A percentile compares a stretch with the other conserved stretches of the same genome.
phyloP scores from a whole-genome alignment of 1,140 invertebrate genomes.

The Neomicropteryx cornuta region DNA sequence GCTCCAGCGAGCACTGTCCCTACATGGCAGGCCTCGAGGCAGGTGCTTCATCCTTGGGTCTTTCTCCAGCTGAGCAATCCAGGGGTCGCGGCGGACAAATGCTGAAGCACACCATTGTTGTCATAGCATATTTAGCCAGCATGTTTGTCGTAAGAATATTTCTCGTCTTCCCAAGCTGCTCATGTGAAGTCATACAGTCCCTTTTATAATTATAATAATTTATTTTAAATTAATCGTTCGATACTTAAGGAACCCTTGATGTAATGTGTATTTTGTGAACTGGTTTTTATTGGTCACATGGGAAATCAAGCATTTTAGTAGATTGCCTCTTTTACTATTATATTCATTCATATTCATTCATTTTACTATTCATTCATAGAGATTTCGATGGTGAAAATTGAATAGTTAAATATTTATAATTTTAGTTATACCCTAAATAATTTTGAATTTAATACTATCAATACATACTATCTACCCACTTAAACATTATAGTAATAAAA shows the following conservation, averaged over 20 bases:
- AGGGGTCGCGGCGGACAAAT: slow-evolving; percentile 47
- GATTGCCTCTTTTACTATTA: too few relatives aligned
- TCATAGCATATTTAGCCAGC: slow-evolving; percentile 67
- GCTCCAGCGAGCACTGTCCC: slow-evolving; percentile 16
- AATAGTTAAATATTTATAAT: too few relatives aligned
- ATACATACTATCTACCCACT: too few relatives aligned
- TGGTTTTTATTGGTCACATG: too few relatives aligned
- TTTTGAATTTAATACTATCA: too few relatives aligned
- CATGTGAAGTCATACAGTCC: neutral
- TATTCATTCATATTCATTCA: too few relatives aligned
- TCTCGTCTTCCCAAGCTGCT: slow-evolving; percentile 4
- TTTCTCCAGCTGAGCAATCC: slow-evolving; percentile 27
- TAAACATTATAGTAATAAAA: too few relatives aligned
- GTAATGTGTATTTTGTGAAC: neutral
- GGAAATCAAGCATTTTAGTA: too few relatives aligned
- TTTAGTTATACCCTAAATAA: too few relatives aligned
- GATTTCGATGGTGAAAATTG: too few relatives aligned
- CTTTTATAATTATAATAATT: neutral
- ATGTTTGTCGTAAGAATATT: slow-evolving; percentile 73
- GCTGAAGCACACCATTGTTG: slow-evolving; percentile 70
- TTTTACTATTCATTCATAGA: too few relatives aligned
- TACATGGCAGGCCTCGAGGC: slow-evolving; percentile 26
- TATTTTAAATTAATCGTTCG: neutral
- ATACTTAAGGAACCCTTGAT: slow-evolving; percentile 7
- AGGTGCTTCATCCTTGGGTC: slow-evolving; percentile 24